Percentiles rank a stretch among this genome's conserved stretches.
Conservation (phyloP, 2,797 vertebrate species). For the Lagorchestes hirsutus region DNA sequence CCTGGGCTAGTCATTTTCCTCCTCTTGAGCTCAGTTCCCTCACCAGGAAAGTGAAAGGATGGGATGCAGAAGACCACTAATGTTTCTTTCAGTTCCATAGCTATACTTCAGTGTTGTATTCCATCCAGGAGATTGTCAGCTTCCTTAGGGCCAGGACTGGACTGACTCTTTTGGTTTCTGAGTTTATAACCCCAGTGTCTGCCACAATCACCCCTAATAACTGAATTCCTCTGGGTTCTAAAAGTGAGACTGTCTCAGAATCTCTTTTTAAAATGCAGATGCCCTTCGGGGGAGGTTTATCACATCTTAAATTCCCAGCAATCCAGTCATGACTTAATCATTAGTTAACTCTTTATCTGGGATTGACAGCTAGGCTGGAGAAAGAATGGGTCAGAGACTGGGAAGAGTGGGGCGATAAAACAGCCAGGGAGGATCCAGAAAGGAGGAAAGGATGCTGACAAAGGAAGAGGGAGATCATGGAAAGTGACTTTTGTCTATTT, state of each 20-base stretch:
- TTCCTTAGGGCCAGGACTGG: neutral
- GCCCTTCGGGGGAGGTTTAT: neutral
- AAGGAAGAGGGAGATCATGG: neutral
- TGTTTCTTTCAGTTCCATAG: neutral
- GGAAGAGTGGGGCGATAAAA: neutral
- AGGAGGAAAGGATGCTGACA: neutral
- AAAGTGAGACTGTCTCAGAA: conserved; percentile 13
- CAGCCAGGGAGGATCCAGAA: too few species aligned
- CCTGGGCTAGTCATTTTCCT: neutral
- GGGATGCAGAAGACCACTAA: neutral
- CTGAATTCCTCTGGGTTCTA: conserved; percentile 11
- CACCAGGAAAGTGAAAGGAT: neutral
- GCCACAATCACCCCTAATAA: neutral
- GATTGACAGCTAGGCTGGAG: neutral
- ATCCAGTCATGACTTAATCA: neutral
- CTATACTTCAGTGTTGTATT: neutral
- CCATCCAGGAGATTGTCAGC: neutral
- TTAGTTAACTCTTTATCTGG: conserved; percentile 13
- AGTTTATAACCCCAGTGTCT: neutral
- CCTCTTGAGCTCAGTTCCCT: neutral
- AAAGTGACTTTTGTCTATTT: neutral
- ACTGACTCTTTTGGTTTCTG: neutral
- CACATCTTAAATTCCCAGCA: neutral
- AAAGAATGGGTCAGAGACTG: neutral
- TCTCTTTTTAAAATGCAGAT: conserved; percentile 7